Conservation (phyloP, 2,113 vertebrate species). For the Poecile atricapillus region DNA sequence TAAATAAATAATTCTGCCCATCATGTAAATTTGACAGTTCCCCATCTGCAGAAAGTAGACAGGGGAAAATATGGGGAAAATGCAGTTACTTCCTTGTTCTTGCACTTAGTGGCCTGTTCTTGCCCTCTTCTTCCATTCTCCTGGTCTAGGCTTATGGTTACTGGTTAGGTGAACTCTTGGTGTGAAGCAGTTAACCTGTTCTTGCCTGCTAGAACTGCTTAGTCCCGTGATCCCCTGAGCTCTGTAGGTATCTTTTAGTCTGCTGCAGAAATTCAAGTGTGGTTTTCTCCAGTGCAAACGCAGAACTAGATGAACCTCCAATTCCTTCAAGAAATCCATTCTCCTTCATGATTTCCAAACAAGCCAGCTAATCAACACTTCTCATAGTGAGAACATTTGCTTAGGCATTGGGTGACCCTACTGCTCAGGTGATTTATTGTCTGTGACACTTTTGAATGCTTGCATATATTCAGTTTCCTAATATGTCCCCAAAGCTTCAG, state of each 20-base stretch:
- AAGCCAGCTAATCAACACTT: neutral
- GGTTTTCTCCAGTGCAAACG: neutral
- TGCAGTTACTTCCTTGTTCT: neutral
- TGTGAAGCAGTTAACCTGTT: neutral
- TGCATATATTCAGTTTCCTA: neutral
- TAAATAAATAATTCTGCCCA: neutral
- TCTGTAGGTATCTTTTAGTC: neutral
- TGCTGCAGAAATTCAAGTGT: neutral
- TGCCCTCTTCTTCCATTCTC: neutral
- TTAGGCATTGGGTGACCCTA: neutral
- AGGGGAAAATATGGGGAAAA: neutral
- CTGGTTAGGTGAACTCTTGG: neutral
- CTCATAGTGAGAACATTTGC: neutral
- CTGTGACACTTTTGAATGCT: neutral
- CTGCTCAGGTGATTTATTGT: accelerated
- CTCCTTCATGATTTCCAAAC: neutral
- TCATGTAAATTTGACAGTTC: neutral
- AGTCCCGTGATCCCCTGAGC: neutral
- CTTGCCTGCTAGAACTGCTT: neutral
- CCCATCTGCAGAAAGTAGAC: neutral
- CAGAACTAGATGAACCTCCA: neutral
- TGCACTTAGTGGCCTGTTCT: neutral
- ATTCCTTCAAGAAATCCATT: neutral
- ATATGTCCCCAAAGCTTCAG: neutral
- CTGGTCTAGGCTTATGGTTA: neutral